phyloP scores from a whole-genome alignment of 2,888 invertebrate genomes.

The Agrotis segetum region DNA sequence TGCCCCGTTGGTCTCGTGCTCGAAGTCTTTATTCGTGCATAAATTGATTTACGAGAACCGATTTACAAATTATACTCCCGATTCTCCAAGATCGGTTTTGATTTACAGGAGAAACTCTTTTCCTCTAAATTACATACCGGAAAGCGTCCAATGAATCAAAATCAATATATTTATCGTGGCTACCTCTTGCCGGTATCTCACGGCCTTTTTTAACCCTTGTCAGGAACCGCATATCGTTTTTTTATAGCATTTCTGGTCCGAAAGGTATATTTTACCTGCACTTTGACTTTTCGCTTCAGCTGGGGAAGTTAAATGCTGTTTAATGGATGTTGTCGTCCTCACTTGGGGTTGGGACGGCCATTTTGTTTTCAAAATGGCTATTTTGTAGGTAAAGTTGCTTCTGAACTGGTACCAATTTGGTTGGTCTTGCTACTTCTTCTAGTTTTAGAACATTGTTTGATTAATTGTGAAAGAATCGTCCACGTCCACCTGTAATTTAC shows the following conservation, averaged over 20 bases:
- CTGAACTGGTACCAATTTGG: not conserved
- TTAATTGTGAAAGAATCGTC: too few species aligned
- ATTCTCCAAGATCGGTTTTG: not conserved
- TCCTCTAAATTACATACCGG: constrained; percentile 3
- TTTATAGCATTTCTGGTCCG: constrained; percentile 35
- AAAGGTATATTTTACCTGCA: constrained; percentile 40
- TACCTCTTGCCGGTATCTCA: constrained; percentile 19
- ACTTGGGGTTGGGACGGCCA: constrained; percentile 2
- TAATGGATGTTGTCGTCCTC: constrained; percentile 17
- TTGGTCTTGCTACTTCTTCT: not conserved
- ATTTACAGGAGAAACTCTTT: constrained; percentile 1
- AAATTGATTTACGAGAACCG: not conserved
- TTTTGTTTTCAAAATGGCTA: constrained; percentile 4
- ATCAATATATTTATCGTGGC: constrained; percentile 39
- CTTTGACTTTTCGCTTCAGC: constrained; percentile 35
- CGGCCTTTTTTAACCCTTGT: constrained; percentile 52
- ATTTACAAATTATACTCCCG: not conserved
- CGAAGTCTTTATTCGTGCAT: too few species aligned
- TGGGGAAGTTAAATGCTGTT: constrained; percentile 42
- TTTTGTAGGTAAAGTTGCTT: constrained; percentile 4
- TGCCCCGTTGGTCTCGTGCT: too few species aligned
- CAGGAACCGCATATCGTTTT: constrained; percentile 41
- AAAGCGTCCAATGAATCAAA: constrained; percentile 29
- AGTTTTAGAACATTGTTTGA: too few species aligned
- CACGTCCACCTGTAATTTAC: too few species aligned